phyloP scores from a whole-genome alignment of 2,113 vertebrate species.

The Mastomys coucha region DNA sequence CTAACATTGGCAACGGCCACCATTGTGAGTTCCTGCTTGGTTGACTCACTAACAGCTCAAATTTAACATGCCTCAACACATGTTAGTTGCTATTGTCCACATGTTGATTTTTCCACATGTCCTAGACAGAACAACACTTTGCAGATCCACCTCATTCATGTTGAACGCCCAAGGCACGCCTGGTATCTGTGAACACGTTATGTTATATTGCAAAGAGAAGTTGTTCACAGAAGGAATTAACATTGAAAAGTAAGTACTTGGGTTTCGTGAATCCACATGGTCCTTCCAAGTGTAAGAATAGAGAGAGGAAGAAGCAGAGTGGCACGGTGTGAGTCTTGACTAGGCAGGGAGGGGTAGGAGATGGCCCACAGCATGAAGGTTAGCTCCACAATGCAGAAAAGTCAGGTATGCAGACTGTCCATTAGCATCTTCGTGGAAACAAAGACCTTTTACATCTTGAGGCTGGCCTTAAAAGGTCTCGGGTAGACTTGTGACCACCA shows the following conservation, averaged over 20 bases:
- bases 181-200: not conserved
- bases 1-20: not conserved
- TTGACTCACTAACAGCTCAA: not conserved
- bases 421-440: not conserved
- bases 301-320: not conserved
- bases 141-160: rapidly evolving
- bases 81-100: too few species aligned
- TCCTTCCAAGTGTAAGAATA: not conserved
- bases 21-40: not conserved
- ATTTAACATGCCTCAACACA: not conserved
- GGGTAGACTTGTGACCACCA: not conserved
- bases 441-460: not conserved
- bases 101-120: not conserved
- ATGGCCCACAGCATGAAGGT: not conserved
- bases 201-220: not conserved
- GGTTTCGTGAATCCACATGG: not conserved
- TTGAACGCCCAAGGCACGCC: too few species aligned
- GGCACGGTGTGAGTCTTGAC: not conserved
- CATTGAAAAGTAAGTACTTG: not conserved
- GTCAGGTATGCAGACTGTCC: not conserved
- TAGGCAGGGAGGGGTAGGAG: not conserved
- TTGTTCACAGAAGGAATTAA: not conserved
- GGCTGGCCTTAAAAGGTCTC: not conserved
- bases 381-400: not conserved
- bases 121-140: not conserved